Conservation (phyloP, 2,113 vertebrate genomes). For the Ceyx margarethae region DNA sequence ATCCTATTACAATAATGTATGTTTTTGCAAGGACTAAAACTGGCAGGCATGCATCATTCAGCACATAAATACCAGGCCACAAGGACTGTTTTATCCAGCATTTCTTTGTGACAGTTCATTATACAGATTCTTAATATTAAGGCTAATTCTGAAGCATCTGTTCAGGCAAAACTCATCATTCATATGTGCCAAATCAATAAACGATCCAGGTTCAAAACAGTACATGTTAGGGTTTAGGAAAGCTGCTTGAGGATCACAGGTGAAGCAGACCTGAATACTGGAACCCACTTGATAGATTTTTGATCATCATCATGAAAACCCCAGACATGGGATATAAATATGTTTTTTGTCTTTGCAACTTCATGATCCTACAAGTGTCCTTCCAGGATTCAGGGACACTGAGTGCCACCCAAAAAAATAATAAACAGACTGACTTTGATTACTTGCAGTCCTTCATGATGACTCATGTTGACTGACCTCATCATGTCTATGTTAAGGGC, state of each 20-base stretch:
- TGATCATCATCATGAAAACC: background rate
- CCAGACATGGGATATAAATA: background rate
- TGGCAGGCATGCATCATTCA: conserved; percentile 6
- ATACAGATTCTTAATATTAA: background rate
- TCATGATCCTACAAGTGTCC: background rate
- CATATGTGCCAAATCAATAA: background rate
- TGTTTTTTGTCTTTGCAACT: background rate
- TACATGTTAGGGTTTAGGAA: background rate
- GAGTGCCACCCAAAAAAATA: too few species aligned
- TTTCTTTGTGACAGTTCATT: conserved; percentile 36
- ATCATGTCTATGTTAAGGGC: too few species aligned
- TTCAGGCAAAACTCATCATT: background rate
- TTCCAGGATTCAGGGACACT: rapidly evolving
- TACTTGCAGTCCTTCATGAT: too few species aligned
- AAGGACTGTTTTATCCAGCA: background rate
- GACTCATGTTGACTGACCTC: too few species aligned
- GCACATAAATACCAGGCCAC: background rate
- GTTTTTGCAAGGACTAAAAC: background rate
- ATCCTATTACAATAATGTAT: background rate
- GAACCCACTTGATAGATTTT: background rate
- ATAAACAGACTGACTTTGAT: too few species aligned
- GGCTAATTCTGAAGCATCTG: background rate
- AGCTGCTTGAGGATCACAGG: background rate
- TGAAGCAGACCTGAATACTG: background rate
- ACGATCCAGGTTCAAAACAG: background rate